Conservation (phyloP, 2,888 invertebrate genomes). For the Acronicta leporina region DNA sequence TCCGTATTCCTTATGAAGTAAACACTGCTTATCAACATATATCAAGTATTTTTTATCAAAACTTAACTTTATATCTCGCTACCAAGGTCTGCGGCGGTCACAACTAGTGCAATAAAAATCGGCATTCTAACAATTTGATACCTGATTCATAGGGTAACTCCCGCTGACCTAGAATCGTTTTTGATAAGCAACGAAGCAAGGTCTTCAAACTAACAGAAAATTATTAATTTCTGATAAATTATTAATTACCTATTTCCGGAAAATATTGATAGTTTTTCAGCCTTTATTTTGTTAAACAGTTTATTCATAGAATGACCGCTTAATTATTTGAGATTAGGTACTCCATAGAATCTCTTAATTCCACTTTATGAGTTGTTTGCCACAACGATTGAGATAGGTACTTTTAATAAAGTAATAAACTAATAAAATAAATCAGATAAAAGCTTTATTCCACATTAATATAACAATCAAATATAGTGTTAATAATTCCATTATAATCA, state of each 20-base stretch:
- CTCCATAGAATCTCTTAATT: not conserved
- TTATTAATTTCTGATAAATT: not conserved
- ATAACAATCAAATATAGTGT: conserved; percentile 13
- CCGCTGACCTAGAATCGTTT: conserved; percentile 11
- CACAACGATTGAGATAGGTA: not conserved
- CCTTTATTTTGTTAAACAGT: no score
- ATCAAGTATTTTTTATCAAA: no score
- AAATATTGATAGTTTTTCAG: no score
- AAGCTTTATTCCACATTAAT: conserved; percentile 33
- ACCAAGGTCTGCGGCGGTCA: no score
- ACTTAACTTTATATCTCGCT: no score
- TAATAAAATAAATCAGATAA: conserved; percentile 46
- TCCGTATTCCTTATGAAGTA: no score
- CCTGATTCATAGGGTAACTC: conserved; percentile 20
- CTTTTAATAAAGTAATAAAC: conserved; percentile 30
- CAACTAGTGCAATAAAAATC: no score
- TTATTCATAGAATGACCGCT: no score
- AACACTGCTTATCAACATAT: no score
- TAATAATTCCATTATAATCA: conserved; percentile 11
- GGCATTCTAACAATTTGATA: not conserved
- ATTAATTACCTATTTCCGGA: not conserved
- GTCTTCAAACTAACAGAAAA: not conserved
- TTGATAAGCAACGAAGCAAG: not conserved
- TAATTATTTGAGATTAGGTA: no score
- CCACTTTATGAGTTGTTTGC: not conserved